phyloP scores from a whole-genome alignment of 2,113 vertebrate species.

The Litocranius walleri region DNA sequence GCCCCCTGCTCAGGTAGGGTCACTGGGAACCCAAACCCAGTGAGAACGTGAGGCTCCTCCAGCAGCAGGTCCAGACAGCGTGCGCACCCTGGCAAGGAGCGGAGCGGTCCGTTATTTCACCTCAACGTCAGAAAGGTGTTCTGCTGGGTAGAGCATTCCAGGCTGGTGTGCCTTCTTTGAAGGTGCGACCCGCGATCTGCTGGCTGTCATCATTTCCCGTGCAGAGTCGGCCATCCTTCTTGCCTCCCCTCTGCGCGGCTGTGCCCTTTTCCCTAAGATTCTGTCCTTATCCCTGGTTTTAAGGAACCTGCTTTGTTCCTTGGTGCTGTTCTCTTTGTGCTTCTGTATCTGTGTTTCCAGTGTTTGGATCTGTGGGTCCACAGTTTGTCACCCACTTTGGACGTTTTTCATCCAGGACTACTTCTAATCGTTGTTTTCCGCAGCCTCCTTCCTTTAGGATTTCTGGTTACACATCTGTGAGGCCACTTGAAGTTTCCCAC shows the following conservation, averaged over 20 bases:
- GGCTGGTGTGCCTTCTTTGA: accelerated
- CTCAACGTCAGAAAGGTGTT: background rate
- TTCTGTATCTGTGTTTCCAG: background rate
- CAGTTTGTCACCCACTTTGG: background rate
- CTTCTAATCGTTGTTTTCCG: background rate
- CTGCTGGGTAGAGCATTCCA: background rate
- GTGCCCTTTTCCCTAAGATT: accelerated
- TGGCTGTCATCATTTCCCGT: accelerated
- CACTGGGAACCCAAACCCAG: background rate
- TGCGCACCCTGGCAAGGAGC: accelerated
- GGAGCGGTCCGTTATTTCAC: accelerated
- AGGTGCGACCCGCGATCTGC: accelerated
- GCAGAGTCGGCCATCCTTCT: accelerated
- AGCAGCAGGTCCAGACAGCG: accelerated
- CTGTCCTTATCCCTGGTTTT: background rate
- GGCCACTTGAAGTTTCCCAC: accelerated
- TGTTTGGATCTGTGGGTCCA: background rate
- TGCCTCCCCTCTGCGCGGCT: accelerated
- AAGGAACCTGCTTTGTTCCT: background rate
- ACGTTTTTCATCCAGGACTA: background rate
- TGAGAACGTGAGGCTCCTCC: background rate
- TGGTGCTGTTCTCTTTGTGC: accelerated
- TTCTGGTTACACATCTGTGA: accelerated
- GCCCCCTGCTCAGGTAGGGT: background rate
- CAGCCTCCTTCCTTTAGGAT: background rate